Conservation (phyloP, 1,140 invertebrate species). For the Trissolcus basalis region DNA sequence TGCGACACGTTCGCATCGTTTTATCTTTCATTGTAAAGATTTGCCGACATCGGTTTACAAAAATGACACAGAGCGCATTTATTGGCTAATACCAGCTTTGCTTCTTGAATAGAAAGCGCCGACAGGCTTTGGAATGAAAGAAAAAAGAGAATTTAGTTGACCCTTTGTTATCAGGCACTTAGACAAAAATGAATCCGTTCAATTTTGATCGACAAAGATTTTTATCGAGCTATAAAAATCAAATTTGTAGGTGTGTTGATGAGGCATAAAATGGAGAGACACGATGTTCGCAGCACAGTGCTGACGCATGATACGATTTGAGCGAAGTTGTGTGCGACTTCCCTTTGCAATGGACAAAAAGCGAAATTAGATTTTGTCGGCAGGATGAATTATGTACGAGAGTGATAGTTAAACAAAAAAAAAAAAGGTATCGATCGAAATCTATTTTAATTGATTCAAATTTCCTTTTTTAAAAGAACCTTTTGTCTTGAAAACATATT, state of each 20-base stretch:
- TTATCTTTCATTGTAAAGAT: background rate
- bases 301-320: constrained; percentile 38
- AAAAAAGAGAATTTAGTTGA: background rate
- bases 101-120: background rate
- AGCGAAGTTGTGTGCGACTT: constrained; percentile 15
- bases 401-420: background rate
- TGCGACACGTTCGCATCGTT: background rate
- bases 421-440: too few species aligned
- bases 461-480: too few species aligned
- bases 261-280: constrained; percentile 21
- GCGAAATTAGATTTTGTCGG: constrained; percentile 25
- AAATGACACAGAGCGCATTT: background rate
- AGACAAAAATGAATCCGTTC: constrained; percentile 17
- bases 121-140: background rate
- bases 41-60: background rate
- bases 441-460: too few species aligned
- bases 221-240: constrained; percentile 24
- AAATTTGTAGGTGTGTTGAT: constrained; percentile 33
- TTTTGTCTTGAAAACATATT: too few species aligned
- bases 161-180: background rate
- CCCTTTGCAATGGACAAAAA: constrained; percentile 28
- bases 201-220: constrained; percentile 26
- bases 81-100: background rate
- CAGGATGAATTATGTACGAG: constrained; percentile 27
- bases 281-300: constrained; percentile 27